Evolutionary conservation across 2,113 vertebrate genomes (phyloP).

Genomic region (Antennarius striatus): DNA sequence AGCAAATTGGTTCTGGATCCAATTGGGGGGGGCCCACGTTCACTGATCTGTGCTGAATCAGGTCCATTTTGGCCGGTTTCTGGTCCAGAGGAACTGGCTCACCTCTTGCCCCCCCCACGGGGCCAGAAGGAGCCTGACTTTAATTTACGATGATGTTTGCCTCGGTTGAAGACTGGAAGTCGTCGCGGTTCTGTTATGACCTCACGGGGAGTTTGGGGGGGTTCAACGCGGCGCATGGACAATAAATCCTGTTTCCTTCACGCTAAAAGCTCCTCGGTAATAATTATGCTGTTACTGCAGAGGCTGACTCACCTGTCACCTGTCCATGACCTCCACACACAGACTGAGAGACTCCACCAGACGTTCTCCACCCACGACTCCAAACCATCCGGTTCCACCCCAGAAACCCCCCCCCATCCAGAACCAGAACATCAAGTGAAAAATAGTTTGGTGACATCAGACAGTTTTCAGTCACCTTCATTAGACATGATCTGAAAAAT

Average conservation of each 20-base stretch:
- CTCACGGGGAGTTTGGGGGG: neutral
- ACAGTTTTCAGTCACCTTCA: too few relatives aligned
- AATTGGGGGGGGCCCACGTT: neutral
- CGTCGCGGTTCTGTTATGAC: neutral
- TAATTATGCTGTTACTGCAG: slow-evolving; percentile 27
- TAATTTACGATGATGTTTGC: too few relatives aligned
- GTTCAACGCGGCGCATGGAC: slow-evolving; percentile 18
- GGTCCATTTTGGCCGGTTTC: neutral
- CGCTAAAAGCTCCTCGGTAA: slow-evolving; percentile 33
- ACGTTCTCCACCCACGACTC: slow-evolving; percentile 27
- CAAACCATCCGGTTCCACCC: neutral
- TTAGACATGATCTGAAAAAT: too few relatives aligned
- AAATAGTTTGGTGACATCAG: too few relatives aligned
- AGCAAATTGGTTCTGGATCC: neutral
- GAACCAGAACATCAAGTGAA: neutral
- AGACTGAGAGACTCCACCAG: slow-evolving; percentile 28
- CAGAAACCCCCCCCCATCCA: neutral
- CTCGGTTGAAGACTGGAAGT: neutral
- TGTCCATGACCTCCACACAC: slow-evolving; percentile 6
- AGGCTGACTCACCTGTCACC: slow-evolving; percentile 31
- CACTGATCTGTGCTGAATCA: neutral
- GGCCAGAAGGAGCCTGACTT: neutral
- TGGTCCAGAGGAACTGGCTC: neutral
- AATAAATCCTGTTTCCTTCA: slow-evolving; percentile 40
- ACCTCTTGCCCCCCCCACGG: neutral